phyloP scores from a whole-genome alignment of 1,140 invertebrate species.

The Drosophila ohnishii region DNA sequence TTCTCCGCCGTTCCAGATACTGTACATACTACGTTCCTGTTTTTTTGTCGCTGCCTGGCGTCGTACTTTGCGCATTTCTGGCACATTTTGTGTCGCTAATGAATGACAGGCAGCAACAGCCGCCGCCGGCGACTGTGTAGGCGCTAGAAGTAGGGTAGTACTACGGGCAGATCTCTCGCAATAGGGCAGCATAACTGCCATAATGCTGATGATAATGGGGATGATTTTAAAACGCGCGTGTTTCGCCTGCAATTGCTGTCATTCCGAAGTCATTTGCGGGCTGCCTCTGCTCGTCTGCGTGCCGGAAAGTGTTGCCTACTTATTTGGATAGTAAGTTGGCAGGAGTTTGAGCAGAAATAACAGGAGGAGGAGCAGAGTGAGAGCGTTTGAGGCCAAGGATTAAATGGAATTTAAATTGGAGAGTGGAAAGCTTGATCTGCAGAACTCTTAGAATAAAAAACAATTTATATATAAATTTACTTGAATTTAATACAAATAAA shows the following conservation, averaged over 20 bases:
- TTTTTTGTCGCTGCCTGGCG: slow-evolving; percentile 25
- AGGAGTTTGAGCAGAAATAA: not conserved
- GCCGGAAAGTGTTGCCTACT: slow-evolving; percentile 34
- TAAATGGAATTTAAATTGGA: slow-evolving; percentile 14
- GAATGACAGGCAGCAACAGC: slow-evolving; percentile 62
- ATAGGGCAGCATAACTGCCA: slow-evolving; percentile 68
- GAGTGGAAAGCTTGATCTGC: not conserved
- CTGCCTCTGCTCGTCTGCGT: slow-evolving; percentile 30
- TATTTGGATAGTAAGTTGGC: slow-evolving; percentile 11
- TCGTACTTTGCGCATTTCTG: slow-evolving; percentile 65
- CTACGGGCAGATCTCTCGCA: slow-evolving; percentile 19
- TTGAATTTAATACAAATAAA: not conserved
- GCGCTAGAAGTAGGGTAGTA: slow-evolving; percentile 13
- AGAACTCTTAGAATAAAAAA: not conserved
- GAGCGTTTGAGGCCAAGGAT: not conserved
- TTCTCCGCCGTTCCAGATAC: slow-evolving; percentile 47
- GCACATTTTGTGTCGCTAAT: slow-evolving; percentile 66
- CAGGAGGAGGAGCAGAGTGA: not conserved
- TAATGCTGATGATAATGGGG: slow-evolving; percentile 80
- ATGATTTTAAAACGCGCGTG: slow-evolving; percentile 79
- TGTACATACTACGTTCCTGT: slow-evolving; percentile 20
- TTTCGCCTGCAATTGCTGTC: slow-evolving; percentile 74
- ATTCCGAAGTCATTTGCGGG: slow-evolving; percentile 72
- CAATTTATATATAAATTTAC: not conserved
- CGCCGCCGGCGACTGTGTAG: slow-evolving; percentile 54